A percentile compares a stretch with the other conserved stretches of the same genome.
phyloP scores from a whole-genome alignment of 2,113 vertebrate species.

The Rhea americana region DNA sequence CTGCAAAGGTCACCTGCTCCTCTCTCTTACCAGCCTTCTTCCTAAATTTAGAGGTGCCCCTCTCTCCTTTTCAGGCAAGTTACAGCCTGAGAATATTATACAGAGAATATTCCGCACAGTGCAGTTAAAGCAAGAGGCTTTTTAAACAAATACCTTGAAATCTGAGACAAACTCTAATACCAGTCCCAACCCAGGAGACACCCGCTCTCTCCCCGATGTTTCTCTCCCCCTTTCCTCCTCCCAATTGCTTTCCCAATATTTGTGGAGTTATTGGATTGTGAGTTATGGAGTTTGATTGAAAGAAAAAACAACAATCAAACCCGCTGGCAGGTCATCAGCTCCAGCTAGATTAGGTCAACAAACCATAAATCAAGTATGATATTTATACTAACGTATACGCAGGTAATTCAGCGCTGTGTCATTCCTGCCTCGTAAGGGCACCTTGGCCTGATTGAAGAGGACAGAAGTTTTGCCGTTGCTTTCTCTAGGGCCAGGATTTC shows the following conservation, averaged over 20 bases:
- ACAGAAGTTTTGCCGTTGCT: constrained; percentile 27
- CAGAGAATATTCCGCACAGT: not conserved
- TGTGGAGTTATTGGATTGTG: constrained; percentile 20
- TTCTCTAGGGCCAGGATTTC: constrained; percentile 22
- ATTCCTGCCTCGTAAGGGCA: not conserved
- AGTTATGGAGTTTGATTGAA: constrained; percentile 57
- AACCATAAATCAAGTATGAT: constrained; percentile 29
- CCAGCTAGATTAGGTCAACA: constrained; percentile 23
- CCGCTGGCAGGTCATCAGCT: constrained; percentile 28
- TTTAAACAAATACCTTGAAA: constrained; percentile 22
- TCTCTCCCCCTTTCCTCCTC: constrained; percentile 27
- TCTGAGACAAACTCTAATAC: not conserved
- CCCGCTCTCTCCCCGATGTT: not conserved
- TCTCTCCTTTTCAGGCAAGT: not conserved
- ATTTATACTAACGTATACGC: not conserved
- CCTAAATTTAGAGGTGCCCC: not conserved
- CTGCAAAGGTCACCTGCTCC: accelerated
- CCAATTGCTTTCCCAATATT: constrained; percentile 26
- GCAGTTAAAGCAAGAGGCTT: not conserved
- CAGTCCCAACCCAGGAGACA: not conserved
- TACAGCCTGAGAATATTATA: not conserved
- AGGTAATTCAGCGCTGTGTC: constrained; percentile 47
- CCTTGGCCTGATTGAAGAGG: not conserved
- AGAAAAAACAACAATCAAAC: constrained; percentile 54
- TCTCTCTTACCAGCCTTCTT: not conserved